A percentile compares a stretch with the other conserved stretches of the same genome.
phyloP scores from a whole-genome alignment of 2,113 vertebrate species.

The Macrotis lagotis region DNA sequence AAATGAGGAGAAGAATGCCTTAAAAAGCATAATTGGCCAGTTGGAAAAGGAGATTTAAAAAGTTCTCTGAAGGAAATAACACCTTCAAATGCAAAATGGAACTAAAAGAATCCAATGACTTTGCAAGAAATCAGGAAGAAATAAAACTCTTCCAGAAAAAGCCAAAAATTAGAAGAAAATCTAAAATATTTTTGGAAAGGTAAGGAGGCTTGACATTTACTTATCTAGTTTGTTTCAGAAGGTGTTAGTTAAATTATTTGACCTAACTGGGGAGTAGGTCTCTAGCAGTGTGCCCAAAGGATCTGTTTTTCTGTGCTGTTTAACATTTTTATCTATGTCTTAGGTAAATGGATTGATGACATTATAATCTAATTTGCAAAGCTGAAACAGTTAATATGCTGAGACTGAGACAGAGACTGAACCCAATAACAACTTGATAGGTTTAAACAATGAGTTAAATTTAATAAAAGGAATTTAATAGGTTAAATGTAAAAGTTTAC shows the following conservation, averaged over 20 bases:
- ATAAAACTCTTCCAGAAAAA: too few species aligned
- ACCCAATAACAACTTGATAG: not conserved
- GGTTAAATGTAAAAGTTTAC: not conserved
- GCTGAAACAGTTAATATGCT: not conserved
- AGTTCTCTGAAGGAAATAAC: too few species aligned
- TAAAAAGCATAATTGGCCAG: too few species aligned
- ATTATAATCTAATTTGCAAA: not conserved
- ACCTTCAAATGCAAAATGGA: too few species aligned
- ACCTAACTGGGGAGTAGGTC: not conserved
- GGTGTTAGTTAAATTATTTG: not conserved
- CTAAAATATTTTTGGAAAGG: too few species aligned
- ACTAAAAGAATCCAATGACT: too few species aligned
- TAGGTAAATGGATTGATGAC: not conserved
- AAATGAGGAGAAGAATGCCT: too few species aligned
- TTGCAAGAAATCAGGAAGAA: too few species aligned
- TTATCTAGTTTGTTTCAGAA: not conserved
- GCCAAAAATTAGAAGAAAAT: too few species aligned
- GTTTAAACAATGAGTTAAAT: not conserved
- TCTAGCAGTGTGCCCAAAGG: not conserved
- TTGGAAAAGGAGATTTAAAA: too few species aligned
- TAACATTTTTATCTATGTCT: not conserved
- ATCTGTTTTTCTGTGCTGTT: not conserved
- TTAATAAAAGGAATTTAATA: not conserved
- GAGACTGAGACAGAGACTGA: not conserved
- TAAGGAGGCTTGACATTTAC: not conserved